Evolutionary conservation across 2,113 vertebrate species (phyloP).

Genomic region (Myiagra hebetior): DNA sequence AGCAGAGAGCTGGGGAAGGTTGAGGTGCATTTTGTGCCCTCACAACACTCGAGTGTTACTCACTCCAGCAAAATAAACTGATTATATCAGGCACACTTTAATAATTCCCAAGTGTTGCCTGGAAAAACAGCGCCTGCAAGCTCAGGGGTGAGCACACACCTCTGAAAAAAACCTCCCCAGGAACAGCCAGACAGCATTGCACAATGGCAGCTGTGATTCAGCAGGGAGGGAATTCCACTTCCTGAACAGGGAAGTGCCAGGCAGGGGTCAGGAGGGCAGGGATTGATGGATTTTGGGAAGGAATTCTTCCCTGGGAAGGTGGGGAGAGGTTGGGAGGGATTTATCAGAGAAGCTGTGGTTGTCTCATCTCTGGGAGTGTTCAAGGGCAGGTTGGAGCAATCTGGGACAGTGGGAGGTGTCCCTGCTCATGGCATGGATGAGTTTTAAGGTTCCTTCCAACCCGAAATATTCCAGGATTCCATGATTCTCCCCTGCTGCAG

Average conservation of each 20-base stretch:
- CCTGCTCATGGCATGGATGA: neutral
- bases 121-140: slow-evolving; percentile 21
- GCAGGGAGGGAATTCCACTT: neutral
- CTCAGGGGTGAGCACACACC: neutral
- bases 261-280: neutral
- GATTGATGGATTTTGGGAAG: neutral
- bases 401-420: neutral
- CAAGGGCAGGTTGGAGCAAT: neutral
- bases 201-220: fast-evolving
- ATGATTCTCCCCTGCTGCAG: neutral
- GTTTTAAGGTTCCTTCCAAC: neutral
- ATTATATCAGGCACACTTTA: neutral
- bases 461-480: neutral
- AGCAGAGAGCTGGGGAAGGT: neutral
- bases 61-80: neutral
- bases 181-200: neutral
- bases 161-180: slow-evolving; percentile 21
- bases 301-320: neutral
- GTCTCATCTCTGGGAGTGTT: neutral
- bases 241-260: neutral
- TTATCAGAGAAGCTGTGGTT: neutral
- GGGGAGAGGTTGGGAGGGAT: neutral
- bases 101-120: neutral
- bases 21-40: neutral
- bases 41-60: neutral